Evolutionary conservation across 2,797 vertebrate genomes (phyloP).

Genomic region (Cyprinella venusta): DNA sequence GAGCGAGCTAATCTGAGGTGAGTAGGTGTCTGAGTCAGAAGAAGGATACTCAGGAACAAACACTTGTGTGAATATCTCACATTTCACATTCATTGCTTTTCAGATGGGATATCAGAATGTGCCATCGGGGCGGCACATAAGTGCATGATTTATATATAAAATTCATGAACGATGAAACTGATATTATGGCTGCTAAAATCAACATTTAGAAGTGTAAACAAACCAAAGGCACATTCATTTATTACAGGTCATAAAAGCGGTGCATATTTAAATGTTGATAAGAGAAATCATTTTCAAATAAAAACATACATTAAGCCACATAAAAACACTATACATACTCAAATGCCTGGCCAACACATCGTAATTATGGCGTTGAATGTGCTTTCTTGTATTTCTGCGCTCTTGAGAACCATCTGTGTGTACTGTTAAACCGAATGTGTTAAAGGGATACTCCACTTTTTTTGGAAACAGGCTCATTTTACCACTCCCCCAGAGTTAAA

Average conservation of each 20-base stretch:
- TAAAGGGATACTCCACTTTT: too few relatives aligned
- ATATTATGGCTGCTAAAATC: neutral
- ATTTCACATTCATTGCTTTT: slow-evolving; percentile 31
- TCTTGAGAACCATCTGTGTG: neutral
- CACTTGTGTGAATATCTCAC: slow-evolving; percentile 29
- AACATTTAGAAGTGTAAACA: neutral
- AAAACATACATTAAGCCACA: neutral
- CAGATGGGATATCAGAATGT: neutral
- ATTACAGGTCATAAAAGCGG: neutral
- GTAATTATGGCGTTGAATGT: too few relatives aligned
- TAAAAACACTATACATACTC: neutral
- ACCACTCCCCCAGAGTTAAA: too few relatives aligned
- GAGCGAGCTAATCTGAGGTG: slow-evolving; percentile 49
- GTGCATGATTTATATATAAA: neutral
- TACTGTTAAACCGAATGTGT: neutral
- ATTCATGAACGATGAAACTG: slow-evolving; percentile 2
- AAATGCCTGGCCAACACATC: neutral
- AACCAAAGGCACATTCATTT: neutral
- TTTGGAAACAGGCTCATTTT: too few relatives aligned
- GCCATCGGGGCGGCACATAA: neutral
- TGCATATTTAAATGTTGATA: neutral
- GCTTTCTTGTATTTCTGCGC: neutral
- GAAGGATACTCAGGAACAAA: slow-evolving; percentile 14
- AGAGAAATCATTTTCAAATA: neutral
- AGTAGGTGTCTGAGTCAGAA: slow-evolving; percentile 44